Conservation (phyloP, 2,797 vertebrate genomes). For the Pangasius krempfi region DNA sequence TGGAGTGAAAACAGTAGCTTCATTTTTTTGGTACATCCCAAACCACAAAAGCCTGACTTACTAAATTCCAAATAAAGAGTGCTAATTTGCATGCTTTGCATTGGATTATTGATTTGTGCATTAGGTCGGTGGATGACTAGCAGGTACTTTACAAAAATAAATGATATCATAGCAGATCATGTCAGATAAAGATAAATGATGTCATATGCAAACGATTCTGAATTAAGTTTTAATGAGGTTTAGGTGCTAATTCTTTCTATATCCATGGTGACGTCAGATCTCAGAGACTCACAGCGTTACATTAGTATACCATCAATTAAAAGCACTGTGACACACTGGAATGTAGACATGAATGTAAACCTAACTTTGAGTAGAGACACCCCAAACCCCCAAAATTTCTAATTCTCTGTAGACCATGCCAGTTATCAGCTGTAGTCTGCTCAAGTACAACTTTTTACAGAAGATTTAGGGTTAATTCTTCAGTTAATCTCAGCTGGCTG, state of each 20-base stretch:
- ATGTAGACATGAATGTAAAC: background rate
- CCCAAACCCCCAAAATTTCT: background rate
- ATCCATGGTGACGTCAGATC: background rate
- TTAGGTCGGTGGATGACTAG: background rate
- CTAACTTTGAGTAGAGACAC: background rate
- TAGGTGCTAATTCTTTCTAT: background rate
- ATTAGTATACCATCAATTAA: background rate
- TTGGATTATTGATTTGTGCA: background rate
- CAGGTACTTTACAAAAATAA: background rate
- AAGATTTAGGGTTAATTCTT: background rate
- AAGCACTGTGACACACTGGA: background rate
- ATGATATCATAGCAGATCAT: background rate
- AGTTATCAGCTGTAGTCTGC: background rate
- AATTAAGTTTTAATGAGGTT: background rate
- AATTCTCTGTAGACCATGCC: background rate
- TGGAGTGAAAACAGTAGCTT: background rate
- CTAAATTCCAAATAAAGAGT: background rate
- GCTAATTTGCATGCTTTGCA: background rate
- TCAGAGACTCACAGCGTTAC: background rate
- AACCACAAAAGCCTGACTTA: background rate
- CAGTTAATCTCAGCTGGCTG: conserved; percentile 3
- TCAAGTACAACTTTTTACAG: background rate
- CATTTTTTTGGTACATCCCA: background rate
- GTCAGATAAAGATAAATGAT: background rate
- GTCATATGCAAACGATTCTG: background rate